Percentiles rank a stretch among this genome's conserved stretches.
These are phyloP conservation scores for Uropsilus gracilis DNA, from an alignment of 2,113 vertebrate genomes.

Conservation along the genomic window DNA sequence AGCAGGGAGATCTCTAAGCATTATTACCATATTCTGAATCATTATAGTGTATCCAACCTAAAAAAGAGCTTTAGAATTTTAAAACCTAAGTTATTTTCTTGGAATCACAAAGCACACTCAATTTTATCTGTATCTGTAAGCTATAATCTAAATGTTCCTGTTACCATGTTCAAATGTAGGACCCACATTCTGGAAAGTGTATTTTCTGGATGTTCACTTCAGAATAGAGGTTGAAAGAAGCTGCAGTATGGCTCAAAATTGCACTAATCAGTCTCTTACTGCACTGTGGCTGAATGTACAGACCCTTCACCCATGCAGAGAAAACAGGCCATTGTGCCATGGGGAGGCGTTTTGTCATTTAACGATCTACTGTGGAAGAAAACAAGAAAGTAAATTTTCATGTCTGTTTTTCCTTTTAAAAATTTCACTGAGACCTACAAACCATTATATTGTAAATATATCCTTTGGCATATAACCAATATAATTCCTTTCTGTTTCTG, in stretches of 20 bases:
- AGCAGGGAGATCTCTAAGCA: not conserved
- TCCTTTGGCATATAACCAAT: not conserved
- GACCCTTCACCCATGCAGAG: not conserved
- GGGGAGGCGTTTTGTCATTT: not conserved
- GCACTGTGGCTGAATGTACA: not conserved
- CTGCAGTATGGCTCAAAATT: not conserved
- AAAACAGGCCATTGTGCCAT: not conserved
- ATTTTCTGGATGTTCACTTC: not conserved
- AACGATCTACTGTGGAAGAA: not conserved
- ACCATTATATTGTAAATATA: constrained; percentile 32
- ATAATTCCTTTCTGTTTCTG: constrained; percentile 18
- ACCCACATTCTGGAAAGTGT: not conserved
- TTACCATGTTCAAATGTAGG: not conserved
- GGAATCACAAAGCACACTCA: not conserved
- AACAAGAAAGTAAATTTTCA: constrained; percentile 55
- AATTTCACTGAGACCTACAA: constrained; percentile 53
- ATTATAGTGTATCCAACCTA: not conserved
- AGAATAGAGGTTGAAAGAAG: not conserved
- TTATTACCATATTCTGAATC: not conserved
- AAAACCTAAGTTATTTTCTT: not conserved
- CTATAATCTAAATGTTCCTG: not conserved
- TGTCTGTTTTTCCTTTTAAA: not conserved
- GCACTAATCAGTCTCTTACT: not conserved
- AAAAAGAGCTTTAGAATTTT: constrained; percentile 59
- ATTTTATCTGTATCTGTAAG: not conserved